Evolutionary conservation across 2,113 vertebrate genomes (phyloP), one percentile per base, ranked within the genome.

Genomic region (Oceanites oceanicus): DNA sequence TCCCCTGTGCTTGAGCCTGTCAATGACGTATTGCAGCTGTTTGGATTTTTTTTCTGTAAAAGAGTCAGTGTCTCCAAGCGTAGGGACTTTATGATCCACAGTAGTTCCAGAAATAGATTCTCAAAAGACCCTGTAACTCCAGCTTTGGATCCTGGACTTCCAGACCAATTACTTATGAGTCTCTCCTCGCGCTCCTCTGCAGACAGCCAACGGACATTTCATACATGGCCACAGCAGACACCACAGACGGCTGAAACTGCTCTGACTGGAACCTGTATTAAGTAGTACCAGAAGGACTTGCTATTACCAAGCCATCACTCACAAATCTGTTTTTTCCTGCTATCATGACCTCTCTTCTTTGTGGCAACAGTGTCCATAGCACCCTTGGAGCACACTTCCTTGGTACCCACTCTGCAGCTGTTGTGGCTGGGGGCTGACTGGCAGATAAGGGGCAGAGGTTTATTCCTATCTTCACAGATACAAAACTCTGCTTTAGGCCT

Each of bases 281-380:
- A 32, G 26, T 9, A n/a, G 71, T 22, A 55, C 13, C n/a, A 76
- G 62, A 84, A 15, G 6, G 20, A 59, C 21, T 75, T 67, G 14
- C 19, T 45, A 6, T 16, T n/a, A 62, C 4, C 2, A 12, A 79
- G 32, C 11, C 53, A 47, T 29, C 21, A 42, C 22, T 40, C 87
- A 59, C 19, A 59, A 14, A 63, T 27, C 11, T 38, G 3, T 6
- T 44, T 78, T 42, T 52, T 23, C 21, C 61, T 73, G 59, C 42
- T 49, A 11, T 19, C 34, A 30, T 2, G 9, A 66, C 27, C 36
- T 36, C 13, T 83, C 58, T 44, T 66, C 63, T 53, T 55, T 15
- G 25, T 2, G 1, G 50, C 1, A 18, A 23, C 23, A 56, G 26
- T 38, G 56, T 42, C 26, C 0, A 0, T 15, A 58, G 58, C 45